These are phyloP conservation scores for Eristalinus sepulchralis DNA, from an alignment of 2,888 invertebrate species.

Conservation along the genomic window DNA sequence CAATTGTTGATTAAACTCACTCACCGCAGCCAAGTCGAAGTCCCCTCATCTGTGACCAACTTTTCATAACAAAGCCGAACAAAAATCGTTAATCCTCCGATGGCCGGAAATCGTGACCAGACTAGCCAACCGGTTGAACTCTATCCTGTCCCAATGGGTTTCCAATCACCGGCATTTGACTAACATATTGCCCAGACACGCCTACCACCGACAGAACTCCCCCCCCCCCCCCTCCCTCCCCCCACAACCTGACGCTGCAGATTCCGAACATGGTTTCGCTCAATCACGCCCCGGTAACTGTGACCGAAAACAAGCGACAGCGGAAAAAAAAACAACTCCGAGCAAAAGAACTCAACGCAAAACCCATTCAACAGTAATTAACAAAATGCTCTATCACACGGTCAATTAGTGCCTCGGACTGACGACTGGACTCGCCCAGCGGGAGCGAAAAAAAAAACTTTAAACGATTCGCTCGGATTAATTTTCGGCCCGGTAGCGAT, in stretches of 20 bases:
- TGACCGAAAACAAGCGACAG: conserved; percentile 3
- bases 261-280: conserved; percentile 22
- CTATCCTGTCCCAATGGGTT: neutral
- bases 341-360: neutral
- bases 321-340: neutral
- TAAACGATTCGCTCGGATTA: conserved; percentile 41
- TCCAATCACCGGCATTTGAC: conserved; percentile 19
- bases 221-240: neutral
- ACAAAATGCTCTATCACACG: conserved; percentile 44
- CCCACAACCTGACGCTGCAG: neutral
- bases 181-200: conserved; percentile 18
- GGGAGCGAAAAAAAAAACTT: conserved; percentile 20
- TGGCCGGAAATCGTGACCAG: neutral
- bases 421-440: conserved; percentile 2
- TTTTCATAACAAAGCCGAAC: neutral
- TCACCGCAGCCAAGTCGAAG: neutral
- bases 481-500: conserved; percentile 13
- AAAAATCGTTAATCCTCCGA: neutral
- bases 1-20: neutral
- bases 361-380: conserved; percentile 33
- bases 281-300: conserved; percentile 25
- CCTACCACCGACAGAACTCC: conserved; percentile 3
- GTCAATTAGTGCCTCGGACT: conserved; percentile 47
- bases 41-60: neutral
- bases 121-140: neutral